phyloP scores from a whole-genome alignment of 2,888 invertebrate genomes.

The Psococerastis gibbosa region DNA sequence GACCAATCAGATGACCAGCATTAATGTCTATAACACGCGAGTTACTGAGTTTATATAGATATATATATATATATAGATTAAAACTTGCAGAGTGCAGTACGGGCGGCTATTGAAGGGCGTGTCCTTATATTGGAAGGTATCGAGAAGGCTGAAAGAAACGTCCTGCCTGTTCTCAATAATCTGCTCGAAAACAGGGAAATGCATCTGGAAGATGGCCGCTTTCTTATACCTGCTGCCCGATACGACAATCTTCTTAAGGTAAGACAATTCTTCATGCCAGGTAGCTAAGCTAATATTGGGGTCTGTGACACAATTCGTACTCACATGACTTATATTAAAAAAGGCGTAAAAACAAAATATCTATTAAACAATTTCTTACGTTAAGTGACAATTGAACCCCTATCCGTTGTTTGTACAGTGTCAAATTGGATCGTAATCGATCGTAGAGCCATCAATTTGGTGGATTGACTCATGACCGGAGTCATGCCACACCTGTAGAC shows the following conservation, averaged over 20 bases:
- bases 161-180: constrained; percentile 89
- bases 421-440: too few relatives aligned
- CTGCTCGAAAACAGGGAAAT: constrained; percentile 93
- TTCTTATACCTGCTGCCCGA: constrained; percentile 70
- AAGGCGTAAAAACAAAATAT: not conserved
- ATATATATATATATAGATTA: too few relatives aligned
- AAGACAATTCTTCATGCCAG: constrained; percentile 16
- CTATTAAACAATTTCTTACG: not conserved
- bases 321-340: not conserved
- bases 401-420: too few relatives aligned
- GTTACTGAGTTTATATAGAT: too few relatives aligned
- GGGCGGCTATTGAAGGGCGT: constrained; percentile 76
- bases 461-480: too few relatives aligned
- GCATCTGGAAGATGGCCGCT: constrained; percentile 93
- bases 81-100: constrained; percentile 74
- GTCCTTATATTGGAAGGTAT: constrained; percentile 86
- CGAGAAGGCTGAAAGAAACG: constrained; percentile 94
- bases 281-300: constrained; percentile 6
- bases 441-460: too few relatives aligned
- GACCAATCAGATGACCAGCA: too few relatives aligned
- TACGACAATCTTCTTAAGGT: constrained; percentile 80
- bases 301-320: not conserved
- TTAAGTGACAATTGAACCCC: too few relatives aligned
- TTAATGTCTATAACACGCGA: too few relatives aligned
- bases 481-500: too few relatives aligned